These are phyloP conservation scores for Orestias chungarensis DNA, from an alignment of 2,797 vertebrate species.

Conservation along the genomic window DNA sequence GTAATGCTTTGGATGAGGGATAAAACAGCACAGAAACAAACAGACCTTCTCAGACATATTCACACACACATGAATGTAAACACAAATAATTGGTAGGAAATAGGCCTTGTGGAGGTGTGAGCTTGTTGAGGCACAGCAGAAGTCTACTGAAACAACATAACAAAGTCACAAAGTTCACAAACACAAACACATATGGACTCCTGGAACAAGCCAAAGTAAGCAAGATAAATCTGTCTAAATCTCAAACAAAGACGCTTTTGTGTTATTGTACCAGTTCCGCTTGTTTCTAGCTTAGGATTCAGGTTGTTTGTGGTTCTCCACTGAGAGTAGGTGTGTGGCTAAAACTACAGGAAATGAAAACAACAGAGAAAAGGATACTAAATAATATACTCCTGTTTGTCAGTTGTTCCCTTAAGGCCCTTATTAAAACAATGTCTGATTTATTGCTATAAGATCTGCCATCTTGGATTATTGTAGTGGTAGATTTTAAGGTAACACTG, in stretches of 20 bases:
- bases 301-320: conserved; percentile 53
- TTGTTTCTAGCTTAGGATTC: conserved; percentile 68
- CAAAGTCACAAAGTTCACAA: conserved; percentile 39
- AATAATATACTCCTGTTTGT: neutral
- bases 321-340: conserved; percentile 9
- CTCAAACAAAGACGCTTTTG: conserved; percentile 77
- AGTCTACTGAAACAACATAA: conserved; percentile 35
- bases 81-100: conserved; percentile 37
- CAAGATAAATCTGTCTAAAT: conserved; percentile 76
- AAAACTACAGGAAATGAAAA: conserved; percentile 9
- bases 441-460: neutral
- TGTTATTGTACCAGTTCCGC: conserved; percentile 62
- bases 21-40: conserved; percentile 22
- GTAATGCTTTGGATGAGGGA: conserved; percentile 2
- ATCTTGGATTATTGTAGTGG: neutral
- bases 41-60: conserved; percentile 47
- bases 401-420: neutral
- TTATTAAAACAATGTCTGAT: neutral
- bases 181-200: conserved; percentile 50
- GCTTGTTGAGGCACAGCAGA: conserved; percentile 56
- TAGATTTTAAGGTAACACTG: neutral
- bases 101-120: conserved; percentile 49
- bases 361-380: neutral
- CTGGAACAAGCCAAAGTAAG: conserved; percentile 58
- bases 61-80: conserved; percentile 27